Evolutionary conservation across 2,888 invertebrate species (phyloP).

Genomic region (Caenorhabditis doughertyi): DNA sequence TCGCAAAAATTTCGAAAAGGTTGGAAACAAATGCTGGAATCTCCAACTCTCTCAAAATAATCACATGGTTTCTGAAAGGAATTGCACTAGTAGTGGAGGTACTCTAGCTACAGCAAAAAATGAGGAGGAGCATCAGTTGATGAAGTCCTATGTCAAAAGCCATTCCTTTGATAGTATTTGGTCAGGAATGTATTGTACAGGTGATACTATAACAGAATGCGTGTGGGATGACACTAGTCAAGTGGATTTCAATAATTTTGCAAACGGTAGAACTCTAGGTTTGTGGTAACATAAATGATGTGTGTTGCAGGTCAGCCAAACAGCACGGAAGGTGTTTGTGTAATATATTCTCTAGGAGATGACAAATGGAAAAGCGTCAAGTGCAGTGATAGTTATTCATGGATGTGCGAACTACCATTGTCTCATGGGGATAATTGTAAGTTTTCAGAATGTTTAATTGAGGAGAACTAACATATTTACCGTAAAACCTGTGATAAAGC

Average conservation of each 20-base stretch:
- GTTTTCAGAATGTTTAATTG: neutral
- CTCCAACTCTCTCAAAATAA: neutral
- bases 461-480: too few relatives aligned
- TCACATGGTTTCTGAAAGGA: neutral
- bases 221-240: neutral
- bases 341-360: neutral
- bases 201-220: neutral
- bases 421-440: neutral
- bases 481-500: too few relatives aligned
- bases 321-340: neutral
- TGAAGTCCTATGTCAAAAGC: neutral
- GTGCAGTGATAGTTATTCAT: neutral
- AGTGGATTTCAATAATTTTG: neutral
- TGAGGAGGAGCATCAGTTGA: too few relatives aligned
- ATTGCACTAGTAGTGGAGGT: neutral
- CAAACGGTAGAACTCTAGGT: neutral
- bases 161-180: neutral
- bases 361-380: neutral
- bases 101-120: neutral
- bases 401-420: neutral
- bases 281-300: neutral
- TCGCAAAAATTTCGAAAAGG: too few relatives aligned
- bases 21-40: too few relatives aligned
- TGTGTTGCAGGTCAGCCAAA: neutral
- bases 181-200: neutral